Base-by-base conservation (phyloP, 1,140 invertebrate genomes). In the Arion vulgaris region DNA sequence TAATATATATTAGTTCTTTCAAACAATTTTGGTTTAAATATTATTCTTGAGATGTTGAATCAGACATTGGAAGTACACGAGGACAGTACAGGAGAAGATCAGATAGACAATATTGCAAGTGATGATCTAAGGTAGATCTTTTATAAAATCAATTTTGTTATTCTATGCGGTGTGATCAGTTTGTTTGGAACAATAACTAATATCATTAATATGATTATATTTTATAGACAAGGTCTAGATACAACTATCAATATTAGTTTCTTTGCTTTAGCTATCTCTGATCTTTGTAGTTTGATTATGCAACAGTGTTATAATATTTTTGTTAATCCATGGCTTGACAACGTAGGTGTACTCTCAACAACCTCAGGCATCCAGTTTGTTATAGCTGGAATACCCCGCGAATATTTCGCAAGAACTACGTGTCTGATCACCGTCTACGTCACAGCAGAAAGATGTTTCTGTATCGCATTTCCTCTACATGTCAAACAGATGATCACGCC, bases 401-500 rank as follows among this genome's bases (percentile, higher is more conserved):
- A n/a, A 15, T 74, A 4, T 9, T 74, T 74, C n/a, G 9, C 19
- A 17, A 41, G 72, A 28, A 74, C n/a, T 13, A 77, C 74, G 1
- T 28, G n/a, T 34, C 32, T 53, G 28, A 77, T 77, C 26, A 77
- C 74, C 1, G 74, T 49, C 1, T 77, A 38, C 28, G 34, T 77
- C 49, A 53, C 74, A 36, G 74, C 51, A 2, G 45, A 77, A 26
- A 28, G 74, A 38, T 77, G 74, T 77, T 41, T 77, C 1, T 77
- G 74, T 41, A 57, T 77, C 13, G 49, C 51, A 9, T 57, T 32
- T 32, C 74, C 74, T 7, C 51, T 53, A 15, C 7, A 77, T 1
- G 74, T 77, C 32, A 77, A 77, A 77, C n/a, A 57, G 32, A 51
- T 77, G 9, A 77, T 77, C 26, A 77, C 74, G 0, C 45, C 74